phyloP scores from a whole-genome alignment of 2,113 vertebrate genomes.

The Promerops cafer region DNA sequence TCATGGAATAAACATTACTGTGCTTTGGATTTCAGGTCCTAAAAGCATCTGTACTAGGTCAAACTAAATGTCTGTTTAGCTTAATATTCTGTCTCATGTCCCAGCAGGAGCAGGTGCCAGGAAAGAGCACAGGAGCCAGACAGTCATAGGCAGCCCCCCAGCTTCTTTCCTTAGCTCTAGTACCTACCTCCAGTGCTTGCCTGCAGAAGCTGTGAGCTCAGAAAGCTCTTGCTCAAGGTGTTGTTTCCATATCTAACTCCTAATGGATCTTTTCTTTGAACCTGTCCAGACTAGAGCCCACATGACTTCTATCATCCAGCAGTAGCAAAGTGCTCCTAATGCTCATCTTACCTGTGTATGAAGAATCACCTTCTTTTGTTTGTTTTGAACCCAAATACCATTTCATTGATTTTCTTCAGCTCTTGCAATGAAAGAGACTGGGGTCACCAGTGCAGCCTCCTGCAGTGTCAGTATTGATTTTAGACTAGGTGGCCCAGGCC shows the following conservation, averaged over 20 bases:
- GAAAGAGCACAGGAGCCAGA: not conserved
- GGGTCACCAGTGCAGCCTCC: not conserved
- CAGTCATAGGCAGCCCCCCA: not conserved
- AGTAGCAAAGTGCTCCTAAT: not conserved
- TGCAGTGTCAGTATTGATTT: not conserved
- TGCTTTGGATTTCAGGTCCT: not conserved
- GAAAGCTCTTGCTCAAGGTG: not conserved
- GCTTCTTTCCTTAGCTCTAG: not conserved
- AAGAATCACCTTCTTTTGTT: not conserved
- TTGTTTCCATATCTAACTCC: not conserved
- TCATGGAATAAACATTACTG: not conserved
- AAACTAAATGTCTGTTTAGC: not conserved
- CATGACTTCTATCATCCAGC: not conserved
- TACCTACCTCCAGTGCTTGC: not conserved
- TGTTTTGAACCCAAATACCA: not conserved
- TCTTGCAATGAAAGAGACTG: not conserved
- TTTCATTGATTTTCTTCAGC: not conserved
- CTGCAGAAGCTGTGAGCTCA: not conserved
- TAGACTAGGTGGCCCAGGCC: not conserved
- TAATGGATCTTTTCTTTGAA: not conserved
- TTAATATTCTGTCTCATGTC: not conserved
- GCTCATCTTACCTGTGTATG: not conserved
- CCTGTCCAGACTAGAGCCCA: not conserved
- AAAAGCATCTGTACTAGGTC: not conserved
- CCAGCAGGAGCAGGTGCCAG: not conserved